phyloP scores from a whole-genome alignment of 2,888 invertebrate species.

The Dasysyrphus tricinctus region DNA sequence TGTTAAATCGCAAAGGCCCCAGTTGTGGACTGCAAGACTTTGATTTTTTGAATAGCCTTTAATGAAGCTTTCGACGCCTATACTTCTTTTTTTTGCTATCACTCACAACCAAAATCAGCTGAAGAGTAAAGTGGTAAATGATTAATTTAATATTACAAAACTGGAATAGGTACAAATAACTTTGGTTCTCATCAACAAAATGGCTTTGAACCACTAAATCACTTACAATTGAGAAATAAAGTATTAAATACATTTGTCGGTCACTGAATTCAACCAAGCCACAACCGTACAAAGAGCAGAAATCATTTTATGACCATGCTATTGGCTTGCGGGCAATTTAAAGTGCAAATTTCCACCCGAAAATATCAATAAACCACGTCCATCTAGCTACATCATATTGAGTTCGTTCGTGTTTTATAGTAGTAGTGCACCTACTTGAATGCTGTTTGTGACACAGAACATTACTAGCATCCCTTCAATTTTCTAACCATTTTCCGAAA shows the following conservation, averaged over 20 bases:
- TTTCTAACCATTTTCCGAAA: neutral
- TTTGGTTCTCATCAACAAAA: neutral
- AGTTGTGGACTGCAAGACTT: too few species aligned
- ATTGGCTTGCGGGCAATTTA: constrained; percentile 38
- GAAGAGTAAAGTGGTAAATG: neutral
- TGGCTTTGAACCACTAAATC: neutral
- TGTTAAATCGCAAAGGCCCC: too few species aligned
- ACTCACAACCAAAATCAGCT: too few species aligned
- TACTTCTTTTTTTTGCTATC: too few species aligned
- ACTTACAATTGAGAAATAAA: constrained; percentile 1
- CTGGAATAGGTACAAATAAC: neutral
- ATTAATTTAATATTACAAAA: neutral
- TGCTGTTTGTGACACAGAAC: constrained; percentile 25
- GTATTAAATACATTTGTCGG: constrained; percentile 12
- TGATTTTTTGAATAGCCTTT: too few species aligned
- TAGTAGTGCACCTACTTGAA: constrained; percentile 17
- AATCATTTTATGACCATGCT: constrained; percentile 27
- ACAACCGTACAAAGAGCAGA: neutral
- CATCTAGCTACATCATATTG: constrained; percentile 6
- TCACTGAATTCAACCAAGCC: neutral
- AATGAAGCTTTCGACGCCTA: too few species aligned
- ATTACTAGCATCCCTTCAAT: constrained; percentile 40
- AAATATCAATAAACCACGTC: constrained; percentile 56
- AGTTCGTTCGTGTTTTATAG: neutral
- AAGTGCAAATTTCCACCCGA: constrained; percentile 44